phyloP scores from a whole-genome alignment of 1,140 invertebrate species.

The Listronotus bonariensis region DNA sequence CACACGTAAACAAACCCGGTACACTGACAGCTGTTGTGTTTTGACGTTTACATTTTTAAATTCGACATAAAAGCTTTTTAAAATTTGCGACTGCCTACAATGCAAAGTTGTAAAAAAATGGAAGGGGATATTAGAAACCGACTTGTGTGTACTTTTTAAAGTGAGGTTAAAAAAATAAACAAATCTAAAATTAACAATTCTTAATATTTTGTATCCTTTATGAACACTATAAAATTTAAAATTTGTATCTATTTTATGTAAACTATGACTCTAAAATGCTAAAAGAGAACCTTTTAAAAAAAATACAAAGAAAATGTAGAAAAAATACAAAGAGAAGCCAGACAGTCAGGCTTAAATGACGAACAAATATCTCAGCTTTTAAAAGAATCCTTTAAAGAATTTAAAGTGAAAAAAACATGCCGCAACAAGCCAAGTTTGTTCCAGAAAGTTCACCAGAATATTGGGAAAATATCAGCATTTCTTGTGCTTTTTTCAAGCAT shows the following conservation, averaged over 20 bases:
- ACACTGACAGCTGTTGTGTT: too few species aligned
- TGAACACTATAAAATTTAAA: too few species aligned
- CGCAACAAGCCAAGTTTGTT: background rate
- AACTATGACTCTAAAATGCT: constrained; percentile 37
- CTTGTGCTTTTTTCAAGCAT: constrained; percentile 40
- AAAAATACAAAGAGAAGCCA: constrained; percentile 46
- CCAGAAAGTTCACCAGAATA: constrained; percentile 34
- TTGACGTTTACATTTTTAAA: constrained; percentile 3
- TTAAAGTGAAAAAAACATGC: constrained; percentile 40
- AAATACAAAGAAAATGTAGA: constrained; percentile 50
- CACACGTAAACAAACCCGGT: constrained; percentile 37
- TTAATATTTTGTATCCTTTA: too few species aligned
- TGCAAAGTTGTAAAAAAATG: too few species aligned
- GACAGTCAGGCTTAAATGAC: constrained; percentile 45
- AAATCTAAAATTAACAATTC: too few species aligned
- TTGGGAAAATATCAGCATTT: constrained; percentile 41
- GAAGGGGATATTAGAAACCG: too few species aligned
- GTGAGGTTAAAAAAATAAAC: too few species aligned
- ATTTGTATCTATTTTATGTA: too few species aligned
- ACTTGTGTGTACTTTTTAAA: too few species aligned
- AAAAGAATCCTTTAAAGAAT: constrained; percentile 42
- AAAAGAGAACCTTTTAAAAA: constrained; percentile 37
- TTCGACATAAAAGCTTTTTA: background rate
- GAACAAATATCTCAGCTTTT: constrained; percentile 47
- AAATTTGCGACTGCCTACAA: too few species aligned